Percentiles rank a stretch among this genome's conserved stretches.
Evolutionary conservation across 1,140 invertebrate species (phyloP).

Genomic region (Drosophila varians): DNA sequence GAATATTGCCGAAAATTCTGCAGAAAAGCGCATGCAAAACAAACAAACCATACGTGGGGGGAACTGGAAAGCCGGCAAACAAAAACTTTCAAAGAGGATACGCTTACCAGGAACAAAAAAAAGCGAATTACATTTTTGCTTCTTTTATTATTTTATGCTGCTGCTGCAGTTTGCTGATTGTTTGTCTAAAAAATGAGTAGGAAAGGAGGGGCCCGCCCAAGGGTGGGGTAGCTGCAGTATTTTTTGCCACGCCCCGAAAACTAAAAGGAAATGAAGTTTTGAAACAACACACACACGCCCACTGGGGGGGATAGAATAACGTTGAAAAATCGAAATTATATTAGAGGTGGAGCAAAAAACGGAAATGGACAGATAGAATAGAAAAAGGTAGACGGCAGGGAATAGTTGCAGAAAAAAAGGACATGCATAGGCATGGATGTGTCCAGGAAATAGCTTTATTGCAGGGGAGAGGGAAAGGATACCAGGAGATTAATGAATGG

Average conservation of each 20-base stretch:
- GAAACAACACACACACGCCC: not conserved
- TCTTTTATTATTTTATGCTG: slow-evolving; percentile 65
- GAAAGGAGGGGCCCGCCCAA: not conserved
- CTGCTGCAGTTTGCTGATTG: slow-evolving; percentile 73
- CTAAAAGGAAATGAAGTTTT: slow-evolving; percentile 68
- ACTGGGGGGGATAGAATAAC: not conserved
- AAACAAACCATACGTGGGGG: slow-evolving; percentile 23
- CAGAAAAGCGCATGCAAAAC: slow-evolving; percentile 73
- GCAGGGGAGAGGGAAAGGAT: not conserved
- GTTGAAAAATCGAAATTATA: slow-evolving; percentile 70
- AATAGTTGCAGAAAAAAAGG: slow-evolving; percentile 10
- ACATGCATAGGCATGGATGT: slow-evolving; percentile 3
- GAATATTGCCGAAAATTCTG: slow-evolving; percentile 79
- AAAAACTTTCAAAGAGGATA: slow-evolving; percentile 63
- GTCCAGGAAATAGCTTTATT: slow-evolving; percentile 10
- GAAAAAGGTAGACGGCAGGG: not conserved
- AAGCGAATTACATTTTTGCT: slow-evolving; percentile 39
- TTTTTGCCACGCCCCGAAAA: slow-evolving; percentile 59
- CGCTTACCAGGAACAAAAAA: slow-evolving; percentile 16
- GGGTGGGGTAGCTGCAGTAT: slow-evolving; percentile 59
- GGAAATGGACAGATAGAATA: slow-evolving; percentile 56
- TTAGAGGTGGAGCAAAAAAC: slow-evolving; percentile 42
- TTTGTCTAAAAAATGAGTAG: slow-evolving; percentile 35
- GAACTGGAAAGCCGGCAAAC: slow-evolving; percentile 53
- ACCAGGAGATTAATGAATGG: slow-evolving; percentile 9